A percentile compares a stretch with the other conserved stretches of the same genome.
These are phyloP conservation scores for Upupa epops DNA, from an alignment of 2,113 vertebrate species.

Conservation along the genomic window DNA sequence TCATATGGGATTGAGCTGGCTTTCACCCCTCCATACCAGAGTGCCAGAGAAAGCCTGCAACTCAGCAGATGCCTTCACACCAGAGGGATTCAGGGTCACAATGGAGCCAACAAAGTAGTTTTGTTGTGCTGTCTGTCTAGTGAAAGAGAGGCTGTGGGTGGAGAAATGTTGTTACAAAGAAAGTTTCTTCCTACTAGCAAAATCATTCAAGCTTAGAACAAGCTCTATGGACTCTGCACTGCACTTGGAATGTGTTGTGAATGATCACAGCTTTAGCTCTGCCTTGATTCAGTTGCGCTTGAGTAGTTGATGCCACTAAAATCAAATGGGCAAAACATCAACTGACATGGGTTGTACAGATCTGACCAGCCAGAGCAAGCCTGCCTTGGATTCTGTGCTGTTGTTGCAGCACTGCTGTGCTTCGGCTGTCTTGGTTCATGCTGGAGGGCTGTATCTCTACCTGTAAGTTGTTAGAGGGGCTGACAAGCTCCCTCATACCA, in stretches of 20 bases:
- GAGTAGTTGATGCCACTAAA: neutral
- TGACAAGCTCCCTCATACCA: neutral
- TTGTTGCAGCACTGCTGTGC: neutral
- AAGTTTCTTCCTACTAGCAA: neutral
- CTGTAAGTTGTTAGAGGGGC: neutral
- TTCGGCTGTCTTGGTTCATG: neutral
- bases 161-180: neutral
- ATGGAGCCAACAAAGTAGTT: neutral
- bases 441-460: neutral
- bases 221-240: neutral
- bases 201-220: neutral
- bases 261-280: neutral
- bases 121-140: neutral
- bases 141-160: neutral
- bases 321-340: neutral
- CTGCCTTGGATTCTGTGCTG: accelerated
- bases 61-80: neutral
- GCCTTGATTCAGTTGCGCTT: neutral
- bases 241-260: neutral
- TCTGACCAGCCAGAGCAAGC: neutral
- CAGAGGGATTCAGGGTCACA: neutral
- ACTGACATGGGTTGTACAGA: accelerated
- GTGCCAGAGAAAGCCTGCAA: neutral
- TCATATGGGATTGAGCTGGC: accelerated
- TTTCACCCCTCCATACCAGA: neutral